These are phyloP conservation scores for Esox lucius DNA, from an alignment of 2,797 vertebrate species.

Conservation along the genomic window DNA sequence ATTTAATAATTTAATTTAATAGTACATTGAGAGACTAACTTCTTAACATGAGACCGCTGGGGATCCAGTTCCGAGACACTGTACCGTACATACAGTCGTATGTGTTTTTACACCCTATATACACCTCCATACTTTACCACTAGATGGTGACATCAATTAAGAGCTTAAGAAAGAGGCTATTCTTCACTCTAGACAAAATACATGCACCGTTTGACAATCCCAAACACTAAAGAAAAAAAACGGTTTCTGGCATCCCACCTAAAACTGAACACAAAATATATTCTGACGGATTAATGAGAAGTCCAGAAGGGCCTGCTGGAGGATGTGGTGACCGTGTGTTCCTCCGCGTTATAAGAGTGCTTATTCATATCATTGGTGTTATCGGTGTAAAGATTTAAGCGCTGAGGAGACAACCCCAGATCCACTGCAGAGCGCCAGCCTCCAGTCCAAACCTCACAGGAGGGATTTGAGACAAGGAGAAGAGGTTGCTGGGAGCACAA, in stretches of 20 bases:
- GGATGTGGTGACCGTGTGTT: not conserved
- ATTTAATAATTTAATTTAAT: too few relatives aligned
- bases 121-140: slow-evolving; percentile 37
- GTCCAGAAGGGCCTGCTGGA: not conserved
- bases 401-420: not conserved
- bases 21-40: not conserved
- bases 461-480: not conserved
- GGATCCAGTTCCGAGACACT: not conserved
- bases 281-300: not conserved
- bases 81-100: too few relatives aligned
- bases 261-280: not conserved
- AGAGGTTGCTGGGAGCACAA: not conserved
- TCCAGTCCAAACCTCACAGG: slow-evolving; percentile 2
- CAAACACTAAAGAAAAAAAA: not conserved
- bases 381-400: not conserved
- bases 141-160: slow-evolving; percentile 44
- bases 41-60: not conserved
- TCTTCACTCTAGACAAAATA: not conserved
- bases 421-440: not conserved
- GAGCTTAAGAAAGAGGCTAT: not conserved
- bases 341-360: not conserved
- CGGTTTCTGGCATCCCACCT: not conserved
- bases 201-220: not conserved
- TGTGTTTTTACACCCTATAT: not conserved
- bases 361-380: slow-evolving; percentile 1